Evolutionary conservation across 35 echinoderm and acorn worm genomes (phyloP), one percentile per base, ranked within the genome.

Genomic region (Ophioderma brevispina): DNA sequence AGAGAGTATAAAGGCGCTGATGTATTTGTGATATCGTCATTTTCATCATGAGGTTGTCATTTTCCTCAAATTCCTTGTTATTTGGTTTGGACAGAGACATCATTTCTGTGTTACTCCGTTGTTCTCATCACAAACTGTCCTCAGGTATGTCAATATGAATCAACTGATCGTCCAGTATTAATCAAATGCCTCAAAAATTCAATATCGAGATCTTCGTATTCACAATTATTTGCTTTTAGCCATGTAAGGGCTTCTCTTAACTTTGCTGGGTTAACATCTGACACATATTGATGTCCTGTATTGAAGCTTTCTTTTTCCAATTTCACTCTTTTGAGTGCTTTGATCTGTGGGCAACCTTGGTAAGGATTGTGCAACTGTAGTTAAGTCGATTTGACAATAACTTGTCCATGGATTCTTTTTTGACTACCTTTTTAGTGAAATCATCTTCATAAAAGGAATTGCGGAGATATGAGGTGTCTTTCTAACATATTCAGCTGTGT

Each of bases 241-340:
- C 59, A 70, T 8, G 3, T 18, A 25, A 70, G 59, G n/a, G n/a
- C 49, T 49, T 32, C 23, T 35, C 40, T 84, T 38, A 84, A 0
- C 14, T 50, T 50, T 31, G 1, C 5, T 32, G 28, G 40, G 19
- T 56, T 84, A 32, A 87, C 76, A 40, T 34, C 39, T 81, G 82
- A 55, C 81, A 91, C 55, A 85, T 1, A 86, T 91, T n/a, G 82
- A 80, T 95, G 76, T 77, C 89, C 89, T 70, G 52, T 95, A 95
- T 55, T 82, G 28, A 38, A 95, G 50, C 35, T 95, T 95, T n/a
- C 93, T 76, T 46, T 90, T 95, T n/a, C n/a, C 39, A 95, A 78
- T 56, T 91, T 87, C 18, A 95, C 88, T 19, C 55, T 75, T 75
- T 91, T 90, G 36, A 95, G 38, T n/a, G 25, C 46, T 35, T 81